Conservation (phyloP, 2,797 vertebrate species). For the Emydoidea blandingii region DNA sequence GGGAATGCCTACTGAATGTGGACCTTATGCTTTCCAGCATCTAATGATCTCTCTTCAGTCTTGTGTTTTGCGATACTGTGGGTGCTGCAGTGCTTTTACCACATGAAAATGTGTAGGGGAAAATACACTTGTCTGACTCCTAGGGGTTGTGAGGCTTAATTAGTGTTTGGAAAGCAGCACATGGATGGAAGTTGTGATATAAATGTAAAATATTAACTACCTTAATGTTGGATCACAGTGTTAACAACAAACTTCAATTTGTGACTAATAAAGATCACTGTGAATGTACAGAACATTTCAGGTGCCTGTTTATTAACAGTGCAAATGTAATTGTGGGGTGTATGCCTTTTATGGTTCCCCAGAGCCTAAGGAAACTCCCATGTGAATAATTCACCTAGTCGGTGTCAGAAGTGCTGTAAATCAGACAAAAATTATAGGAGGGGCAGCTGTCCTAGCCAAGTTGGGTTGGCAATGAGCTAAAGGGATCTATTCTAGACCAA, state of each 20-base stretch:
- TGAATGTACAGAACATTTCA: neutral
- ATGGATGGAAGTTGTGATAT: neutral
- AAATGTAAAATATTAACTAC: neutral
- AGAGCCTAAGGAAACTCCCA: neutral
- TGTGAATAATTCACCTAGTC: neutral
- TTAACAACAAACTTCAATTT: neutral
- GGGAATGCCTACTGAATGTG: neutral
- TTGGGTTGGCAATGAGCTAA: constrained; percentile 1
- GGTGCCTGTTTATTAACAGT: neutral
- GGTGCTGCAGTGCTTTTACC: neutral
- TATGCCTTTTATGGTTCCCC: neutral
- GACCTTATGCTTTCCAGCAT: neutral
- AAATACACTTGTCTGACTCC: neutral
- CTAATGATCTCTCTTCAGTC: neutral
- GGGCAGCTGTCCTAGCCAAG: neutral
- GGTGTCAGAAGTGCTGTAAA: neutral
- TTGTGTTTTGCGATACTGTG: neutral
- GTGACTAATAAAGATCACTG: neutral
- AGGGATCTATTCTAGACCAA: constrained; percentile 6
- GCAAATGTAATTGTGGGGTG: neutral
- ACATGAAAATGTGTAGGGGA: neutral
- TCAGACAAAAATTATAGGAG: neutral
- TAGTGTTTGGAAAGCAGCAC: neutral
- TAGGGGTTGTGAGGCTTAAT: neutral
- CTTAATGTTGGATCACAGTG: neutral